These are phyloP conservation scores for Hassar affinis DNA, from an alignment of 2,113 vertebrate genomes.

Conservation along the genomic window DNA sequence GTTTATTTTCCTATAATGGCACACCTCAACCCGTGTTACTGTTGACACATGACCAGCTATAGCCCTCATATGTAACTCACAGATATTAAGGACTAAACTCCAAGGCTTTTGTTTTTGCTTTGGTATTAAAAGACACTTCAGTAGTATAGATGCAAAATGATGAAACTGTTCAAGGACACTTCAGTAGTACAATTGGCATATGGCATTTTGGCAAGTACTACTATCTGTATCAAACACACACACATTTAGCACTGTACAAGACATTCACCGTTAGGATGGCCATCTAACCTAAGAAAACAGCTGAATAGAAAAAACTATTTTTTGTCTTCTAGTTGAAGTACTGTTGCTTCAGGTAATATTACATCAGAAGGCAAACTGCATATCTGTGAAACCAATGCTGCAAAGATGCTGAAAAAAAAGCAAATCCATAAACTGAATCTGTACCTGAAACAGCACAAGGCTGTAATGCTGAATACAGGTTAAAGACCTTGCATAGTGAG, in stretches of 20 bases:
- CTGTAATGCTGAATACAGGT: not conserved
- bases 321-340: not conserved
- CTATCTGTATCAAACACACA: not conserved
- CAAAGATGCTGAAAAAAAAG: not conserved
- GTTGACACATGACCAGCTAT: not conserved
- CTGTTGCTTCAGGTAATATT: not conserved
- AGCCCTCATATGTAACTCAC: not conserved
- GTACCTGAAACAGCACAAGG: conserved; percentile 1
- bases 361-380: not conserved
- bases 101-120: not conserved
- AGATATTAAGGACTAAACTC: not conserved
- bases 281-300: not conserved
- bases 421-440: not conserved
- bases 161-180: not conserved
- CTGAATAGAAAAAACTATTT: not conserved
- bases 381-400: not conserved
- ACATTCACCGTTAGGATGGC: not conserved
- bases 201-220: not conserved
- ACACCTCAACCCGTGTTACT: not conserved
- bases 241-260: not conserved
- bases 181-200: not conserved
- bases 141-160: not conserved
- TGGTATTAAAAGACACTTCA: not conserved
- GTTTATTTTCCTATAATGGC: not conserved
- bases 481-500: not conserved